These are phyloP conservation scores for Ceyx melanurus DNA, from an alignment of 2,113 vertebrate genomes.

Conservation along the genomic window DNA sequence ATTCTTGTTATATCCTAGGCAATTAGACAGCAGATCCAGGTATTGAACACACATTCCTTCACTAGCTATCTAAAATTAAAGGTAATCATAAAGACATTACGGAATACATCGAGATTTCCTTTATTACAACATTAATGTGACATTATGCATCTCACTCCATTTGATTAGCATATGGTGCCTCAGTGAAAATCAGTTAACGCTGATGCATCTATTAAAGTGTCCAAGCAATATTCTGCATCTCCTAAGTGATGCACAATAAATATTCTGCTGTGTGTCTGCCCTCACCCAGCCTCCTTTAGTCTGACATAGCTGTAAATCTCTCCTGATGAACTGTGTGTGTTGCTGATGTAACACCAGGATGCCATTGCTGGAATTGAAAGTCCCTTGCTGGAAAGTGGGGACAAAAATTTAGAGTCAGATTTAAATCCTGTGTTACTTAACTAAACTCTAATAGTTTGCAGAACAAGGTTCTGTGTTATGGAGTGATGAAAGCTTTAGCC, in stretches of 20 bases:
- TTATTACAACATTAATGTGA: conserved; percentile 61
- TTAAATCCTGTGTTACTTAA: not conserved
- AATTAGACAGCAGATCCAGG: conserved; percentile 57
- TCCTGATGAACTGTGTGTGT: fast-evolving
- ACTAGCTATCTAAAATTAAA: conserved; percentile 66
- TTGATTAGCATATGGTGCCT: conserved; percentile 67
- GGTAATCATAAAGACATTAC: conserved; percentile 71
- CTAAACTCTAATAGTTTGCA: not conserved
- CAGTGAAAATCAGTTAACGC: conserved; percentile 68
- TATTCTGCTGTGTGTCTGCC: not conserved
- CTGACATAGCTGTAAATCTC: not conserved
- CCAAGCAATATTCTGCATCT: conserved; percentile 40
- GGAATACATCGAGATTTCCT: conserved; percentile 51
- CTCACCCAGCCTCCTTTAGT: not conserved
- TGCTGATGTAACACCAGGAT: not conserved
- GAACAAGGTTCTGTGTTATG: not conserved
- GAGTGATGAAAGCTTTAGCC: not conserved
- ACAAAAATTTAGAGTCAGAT: not conserved
- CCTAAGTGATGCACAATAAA: conserved; percentile 39
- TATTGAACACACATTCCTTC: conserved; percentile 56
- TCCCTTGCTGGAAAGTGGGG: not conserved
- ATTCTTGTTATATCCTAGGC: conserved; percentile 17
- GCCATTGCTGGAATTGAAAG: not conserved
- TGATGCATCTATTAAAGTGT: conserved; percentile 60
- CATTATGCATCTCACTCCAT: conserved; percentile 61